These are phyloP conservation scores for Bimastos eiseni DNA, from an alignment of 2,888 invertebrate species.

Conservation along the genomic window DNA sequence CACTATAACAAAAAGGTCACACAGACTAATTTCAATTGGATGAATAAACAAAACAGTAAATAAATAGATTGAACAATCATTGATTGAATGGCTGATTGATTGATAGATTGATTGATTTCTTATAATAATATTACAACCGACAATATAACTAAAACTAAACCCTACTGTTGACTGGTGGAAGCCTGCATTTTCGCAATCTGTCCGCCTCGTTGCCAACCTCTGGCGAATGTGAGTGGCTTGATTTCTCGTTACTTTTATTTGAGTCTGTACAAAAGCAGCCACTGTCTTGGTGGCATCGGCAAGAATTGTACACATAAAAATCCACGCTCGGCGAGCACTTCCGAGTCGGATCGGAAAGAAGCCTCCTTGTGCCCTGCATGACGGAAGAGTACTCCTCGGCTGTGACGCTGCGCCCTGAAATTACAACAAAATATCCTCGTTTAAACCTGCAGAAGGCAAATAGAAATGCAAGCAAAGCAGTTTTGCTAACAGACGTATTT, in stretches of 20 bases:
- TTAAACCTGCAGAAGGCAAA: neutral
- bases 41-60: neutral
- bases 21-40: neutral
- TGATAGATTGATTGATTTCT: no score
- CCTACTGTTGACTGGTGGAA: neutral
- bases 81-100: no score
- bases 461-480: no score
- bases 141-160: neutral
- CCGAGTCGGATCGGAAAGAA: neutral
- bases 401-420: neutral
- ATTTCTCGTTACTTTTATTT: constrained; percentile 18
- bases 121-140: no score
- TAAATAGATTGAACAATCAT: no score
- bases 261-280: constrained; percentile 18
- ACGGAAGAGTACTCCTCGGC: neutral
- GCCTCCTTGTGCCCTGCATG: neutral
- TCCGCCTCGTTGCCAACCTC: neutral
- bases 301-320: constrained; percentile 1
- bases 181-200: neutral
- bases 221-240: neutral
- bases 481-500: no score
- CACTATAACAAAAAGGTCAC: neutral
- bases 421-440: neutral
- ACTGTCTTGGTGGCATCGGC: constrained; percentile 17
- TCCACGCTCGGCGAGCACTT: constrained; percentile 4